A percentile compares a stretch with the other conserved stretches of the same genome.
These are phyloP conservation scores for Eretmochelys imbricata DNA, from an alignment of 2,113 vertebrate genomes.

Conservation along the genomic window DNA sequence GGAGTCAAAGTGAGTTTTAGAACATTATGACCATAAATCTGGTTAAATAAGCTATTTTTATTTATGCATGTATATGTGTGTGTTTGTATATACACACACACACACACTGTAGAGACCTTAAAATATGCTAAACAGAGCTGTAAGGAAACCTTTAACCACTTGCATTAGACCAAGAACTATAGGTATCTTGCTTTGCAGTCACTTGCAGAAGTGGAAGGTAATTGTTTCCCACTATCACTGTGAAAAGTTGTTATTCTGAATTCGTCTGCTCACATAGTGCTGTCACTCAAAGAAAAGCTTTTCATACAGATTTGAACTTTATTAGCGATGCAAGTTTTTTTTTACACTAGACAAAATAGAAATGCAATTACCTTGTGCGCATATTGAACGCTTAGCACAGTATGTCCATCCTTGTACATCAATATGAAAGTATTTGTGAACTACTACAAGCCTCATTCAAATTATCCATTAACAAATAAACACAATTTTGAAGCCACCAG, in stretches of 20 bases:
- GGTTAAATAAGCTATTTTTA: neutral
- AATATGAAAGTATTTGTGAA: neutral
- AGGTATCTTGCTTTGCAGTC: constrained; percentile 17
- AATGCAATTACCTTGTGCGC: neutral
- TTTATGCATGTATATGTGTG: neutral
- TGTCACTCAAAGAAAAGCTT: neutral
- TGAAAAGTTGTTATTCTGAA: neutral
- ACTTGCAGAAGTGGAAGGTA: constrained; percentile 30
- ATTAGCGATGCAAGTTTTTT: neutral
- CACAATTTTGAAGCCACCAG: neutral
- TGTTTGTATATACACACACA: neutral
- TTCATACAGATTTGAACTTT: neutral
- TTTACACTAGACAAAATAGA: neutral
- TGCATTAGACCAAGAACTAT: neutral
- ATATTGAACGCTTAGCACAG: neutral
- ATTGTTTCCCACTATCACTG: neutral
- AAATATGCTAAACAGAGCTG: neutral
- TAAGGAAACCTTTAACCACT: neutral
- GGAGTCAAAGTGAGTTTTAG: neutral
- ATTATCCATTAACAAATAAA: neutral
- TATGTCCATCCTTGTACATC: neutral
- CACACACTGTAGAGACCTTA: neutral
- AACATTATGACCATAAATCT: constrained; percentile 1
- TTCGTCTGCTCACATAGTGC: neutral
- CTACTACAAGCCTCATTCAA: neutral